These are phyloP conservation scores for Naso thynnoides DNA, from an alignment of 2,797 vertebrate genomes.

Conservation along the genomic window DNA sequence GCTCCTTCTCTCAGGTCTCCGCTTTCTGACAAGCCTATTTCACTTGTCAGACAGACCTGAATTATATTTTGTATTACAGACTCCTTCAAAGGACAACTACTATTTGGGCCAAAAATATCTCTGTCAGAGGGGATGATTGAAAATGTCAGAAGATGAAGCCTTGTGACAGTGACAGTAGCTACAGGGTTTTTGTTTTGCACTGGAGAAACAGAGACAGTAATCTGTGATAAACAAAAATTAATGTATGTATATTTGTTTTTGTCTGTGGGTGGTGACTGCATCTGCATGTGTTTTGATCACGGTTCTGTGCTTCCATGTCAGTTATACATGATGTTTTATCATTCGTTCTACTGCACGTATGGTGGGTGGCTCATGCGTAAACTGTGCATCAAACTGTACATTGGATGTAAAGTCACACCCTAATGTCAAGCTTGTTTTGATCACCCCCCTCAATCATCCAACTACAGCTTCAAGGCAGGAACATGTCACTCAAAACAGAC, in stretches of 20 bases:
- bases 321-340: slow-evolving; percentile 15
- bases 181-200: slow-evolving; percentile 43
- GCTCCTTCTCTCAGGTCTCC: slow-evolving; percentile 51
- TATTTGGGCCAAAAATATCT: slow-evolving; percentile 70
- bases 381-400: slow-evolving; percentile 8
- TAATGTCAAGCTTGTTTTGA: slow-evolving; percentile 40
- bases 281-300: slow-evolving; percentile 37
- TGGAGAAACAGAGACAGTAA: slow-evolving; percentile 47
- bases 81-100: slow-evolving; percentile 61
- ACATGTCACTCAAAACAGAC: slow-evolving; percentile 28
- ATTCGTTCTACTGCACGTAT: neutral
- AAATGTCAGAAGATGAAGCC: slow-evolving; percentile 63
- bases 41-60: slow-evolving; percentile 71
- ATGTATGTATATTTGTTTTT: slow-evolving; percentile 11
- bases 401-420: slow-evolving; percentile 35
- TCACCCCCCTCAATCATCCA: slow-evolving; percentile 42
- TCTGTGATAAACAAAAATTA: slow-evolving; percentile 31
- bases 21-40: slow-evolving; percentile 61
- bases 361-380: slow-evolving; percentile 1
- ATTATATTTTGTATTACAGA: slow-evolving; percentile 64
- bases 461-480: slow-evolving; percentile 27
- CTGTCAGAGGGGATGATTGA: slow-evolving; percentile 73
- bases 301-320: slow-evolving; percentile 16
- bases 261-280: slow-evolving; percentile 33
- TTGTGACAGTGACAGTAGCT: slow-evolving; percentile 64